These are phyloP conservation scores for Exephanes ischioxanthus DNA, from an alignment of 2,888 invertebrate species.

Conservation along the genomic window DNA sequence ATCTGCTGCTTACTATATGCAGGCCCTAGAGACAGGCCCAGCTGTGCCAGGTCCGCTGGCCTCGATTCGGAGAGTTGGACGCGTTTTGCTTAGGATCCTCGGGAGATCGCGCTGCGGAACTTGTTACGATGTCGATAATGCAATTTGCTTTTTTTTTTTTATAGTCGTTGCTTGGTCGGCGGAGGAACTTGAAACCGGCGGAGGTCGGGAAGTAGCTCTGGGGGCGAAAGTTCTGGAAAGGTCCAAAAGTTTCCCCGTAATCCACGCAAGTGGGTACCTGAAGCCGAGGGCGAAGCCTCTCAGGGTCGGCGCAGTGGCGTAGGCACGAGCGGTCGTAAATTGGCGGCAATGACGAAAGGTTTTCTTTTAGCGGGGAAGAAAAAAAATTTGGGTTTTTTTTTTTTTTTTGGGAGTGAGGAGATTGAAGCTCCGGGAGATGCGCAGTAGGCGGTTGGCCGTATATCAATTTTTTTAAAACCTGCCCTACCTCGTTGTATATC, in stretches of 20 bases:
- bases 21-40: slow-evolving; percentile 20
- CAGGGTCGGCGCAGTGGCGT: slow-evolving; percentile 58
- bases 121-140: neutral
- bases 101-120: neutral
- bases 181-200: neutral
- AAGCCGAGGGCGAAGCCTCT: neutral
- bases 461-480: neutral
- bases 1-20: slow-evolving; percentile 11
- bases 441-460: neutral
- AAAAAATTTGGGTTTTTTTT: neutral
- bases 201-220: neutral
- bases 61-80: neutral
- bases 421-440: neutral
- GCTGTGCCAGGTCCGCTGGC: neutral
- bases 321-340: slow-evolving; percentile 10
- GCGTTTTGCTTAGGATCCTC: neutral
- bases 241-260: neutral
- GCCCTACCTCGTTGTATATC: neutral
- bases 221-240: slow-evolving; percentile 2
- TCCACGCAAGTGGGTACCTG: slow-evolving; percentile 24
- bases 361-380: neutral
- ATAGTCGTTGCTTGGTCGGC: neutral
- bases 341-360: slow-evolving; percentile 1
- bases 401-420: neutral
- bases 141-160: neutral